These are phyloP conservation scores for Diphyllodes magnificus DNA, from an alignment of 2,113 vertebrate genomes.

Conservation along the genomic window DNA sequence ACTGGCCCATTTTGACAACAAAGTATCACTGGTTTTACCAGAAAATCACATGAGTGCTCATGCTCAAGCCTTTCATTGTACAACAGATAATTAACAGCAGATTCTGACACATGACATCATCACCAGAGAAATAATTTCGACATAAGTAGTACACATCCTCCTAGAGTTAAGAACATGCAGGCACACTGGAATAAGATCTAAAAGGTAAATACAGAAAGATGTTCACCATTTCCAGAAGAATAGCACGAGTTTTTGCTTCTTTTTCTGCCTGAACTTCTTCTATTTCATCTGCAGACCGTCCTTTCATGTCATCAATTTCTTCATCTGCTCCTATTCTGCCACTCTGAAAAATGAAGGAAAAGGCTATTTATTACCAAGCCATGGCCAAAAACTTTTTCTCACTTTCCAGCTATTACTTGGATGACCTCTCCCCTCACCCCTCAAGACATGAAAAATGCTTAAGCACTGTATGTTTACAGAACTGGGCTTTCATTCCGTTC, in stretches of 20 bases:
- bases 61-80: neutral
- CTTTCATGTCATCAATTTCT: conserved; percentile 86
- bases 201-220: neutral
- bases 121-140: neutral
- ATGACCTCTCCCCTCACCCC: neutral
- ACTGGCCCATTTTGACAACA: neutral
- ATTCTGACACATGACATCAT: neutral
- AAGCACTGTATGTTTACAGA: neutral
- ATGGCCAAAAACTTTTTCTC: neutral
- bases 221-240: conserved; percentile 95
- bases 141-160: neutral
- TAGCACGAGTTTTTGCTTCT: conserved; percentile 93
- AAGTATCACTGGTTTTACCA: accelerated
- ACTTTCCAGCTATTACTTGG: neutral
- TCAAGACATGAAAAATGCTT: neutral
- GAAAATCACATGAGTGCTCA: neutral
- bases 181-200: neutral
- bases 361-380: neutral
- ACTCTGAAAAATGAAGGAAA: conserved; percentile 75
- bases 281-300: conserved; percentile 82
- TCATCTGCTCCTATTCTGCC: conserved; percentile 97
- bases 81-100: neutral
- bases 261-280: conserved; percentile 92
- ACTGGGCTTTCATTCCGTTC: neutral
- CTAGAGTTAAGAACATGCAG: neutral